Evolutionary conservation across 2,888 invertebrate species (phyloP), one percentile per base, ranked within the genome.

Genomic region (Hylaea fasciaria): DNA sequence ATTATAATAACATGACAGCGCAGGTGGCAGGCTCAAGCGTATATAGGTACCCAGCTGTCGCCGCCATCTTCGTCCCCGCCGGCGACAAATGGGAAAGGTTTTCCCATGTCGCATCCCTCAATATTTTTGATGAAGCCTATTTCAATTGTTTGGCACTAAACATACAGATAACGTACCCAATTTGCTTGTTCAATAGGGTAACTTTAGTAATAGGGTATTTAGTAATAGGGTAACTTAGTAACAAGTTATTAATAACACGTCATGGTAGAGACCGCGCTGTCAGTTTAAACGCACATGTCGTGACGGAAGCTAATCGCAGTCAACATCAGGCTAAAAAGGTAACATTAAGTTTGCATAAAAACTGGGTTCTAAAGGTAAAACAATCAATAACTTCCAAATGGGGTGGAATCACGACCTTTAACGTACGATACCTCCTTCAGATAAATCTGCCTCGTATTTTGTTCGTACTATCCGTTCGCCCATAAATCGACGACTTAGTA

Each of bases 381-480:
- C 65, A 70, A 62, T 72, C 64, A 64, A 68, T 71, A 69, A 63
- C 45, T 16, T 41, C 53, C 58, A 65, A 73, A 76, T 73, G 70
- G 71, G 48, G 50, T 7, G 62, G 68, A 71, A 74, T 70, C 71
- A 74, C 72, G 75, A 72, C 57, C 60, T 22, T 58, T 60, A 54
- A 61, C 60, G 37, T 40, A 53, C 49, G 32, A 41, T 55, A 52
- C 49, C 29, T 22, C 2, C 22, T 59, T 49, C 45, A 53, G 60
- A 51, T 55, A 55, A 60, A 55, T 55, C 55, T 55, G 40, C 41
- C 40, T 35, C 22, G 46, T 35, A 46, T 46, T 60, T 60, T 55
- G 55, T 55, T 45, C 10, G 54, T 29, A 35, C 54, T 60, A 53
- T 60, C 50, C 45, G 44, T 55, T 41, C 16, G 16, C 35, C 5